phyloP scores from a whole-genome alignment of 2,888 invertebrate species.

The Frankliniella intonsa region DNA sequence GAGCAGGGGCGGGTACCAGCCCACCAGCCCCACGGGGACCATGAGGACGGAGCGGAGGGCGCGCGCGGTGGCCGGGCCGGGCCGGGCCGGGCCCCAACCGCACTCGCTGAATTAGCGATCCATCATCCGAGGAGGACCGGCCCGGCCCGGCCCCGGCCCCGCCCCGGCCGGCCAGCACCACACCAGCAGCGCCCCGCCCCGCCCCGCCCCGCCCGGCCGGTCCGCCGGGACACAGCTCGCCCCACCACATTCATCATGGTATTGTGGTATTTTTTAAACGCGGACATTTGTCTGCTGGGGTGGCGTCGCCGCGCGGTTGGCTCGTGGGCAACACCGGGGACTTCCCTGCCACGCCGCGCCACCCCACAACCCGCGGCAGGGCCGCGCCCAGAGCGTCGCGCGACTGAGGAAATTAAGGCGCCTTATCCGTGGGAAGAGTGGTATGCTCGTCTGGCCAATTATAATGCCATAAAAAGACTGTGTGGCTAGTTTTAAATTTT shows the following conservation, averaged over 20 bases:
- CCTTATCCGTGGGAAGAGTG: too few species aligned
- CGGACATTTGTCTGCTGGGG: conserved; percentile 3
- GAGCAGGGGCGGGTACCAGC: neutral
- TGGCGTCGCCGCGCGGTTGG: neutral
- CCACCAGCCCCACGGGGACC: neutral
- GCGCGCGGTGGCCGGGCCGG: neutral
- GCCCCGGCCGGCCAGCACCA: neutral
- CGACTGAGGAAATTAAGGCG: too few species aligned
- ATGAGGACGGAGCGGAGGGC: neutral
- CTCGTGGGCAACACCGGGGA: neutral
- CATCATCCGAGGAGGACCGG: neutral
- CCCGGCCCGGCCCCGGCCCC: neutral
- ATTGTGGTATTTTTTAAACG: conserved; percentile 25
- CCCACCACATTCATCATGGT: conserved; percentile 9
- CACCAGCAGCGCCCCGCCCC: neutral
- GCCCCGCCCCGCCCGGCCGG: neutral
- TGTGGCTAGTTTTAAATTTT: too few species aligned
- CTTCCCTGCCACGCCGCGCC: neutral
- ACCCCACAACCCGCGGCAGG: neutral
- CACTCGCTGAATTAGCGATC: conserved; percentile 22
- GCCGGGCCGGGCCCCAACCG: neutral
- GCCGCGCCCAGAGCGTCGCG: neutral
- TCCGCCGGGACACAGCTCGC: neutral
- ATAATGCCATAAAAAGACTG: too few species aligned
- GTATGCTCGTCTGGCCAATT: too few species aligned